A percentile compares a stretch with the other conserved stretches of the same genome.
These are phyloP conservation scores for Philereme vetulata DNA, from an alignment of 2,888 invertebrate species.

Conservation along the genomic window DNA sequence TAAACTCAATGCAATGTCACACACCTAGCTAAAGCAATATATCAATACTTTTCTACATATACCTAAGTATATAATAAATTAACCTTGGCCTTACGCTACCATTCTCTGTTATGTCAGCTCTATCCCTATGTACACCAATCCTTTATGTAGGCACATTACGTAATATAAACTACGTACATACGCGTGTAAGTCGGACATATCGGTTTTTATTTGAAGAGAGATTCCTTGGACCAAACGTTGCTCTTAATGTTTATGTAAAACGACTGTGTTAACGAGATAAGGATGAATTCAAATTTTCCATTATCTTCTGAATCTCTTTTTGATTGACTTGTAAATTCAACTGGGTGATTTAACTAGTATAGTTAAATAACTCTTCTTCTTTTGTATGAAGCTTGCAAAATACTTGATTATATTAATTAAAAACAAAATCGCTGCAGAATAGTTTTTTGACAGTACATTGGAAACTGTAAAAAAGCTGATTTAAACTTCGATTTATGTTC, in stretches of 20 bases:
- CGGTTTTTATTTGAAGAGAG: constrained; percentile 6
- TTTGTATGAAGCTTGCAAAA: too few species aligned
- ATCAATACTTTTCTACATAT: constrained; percentile 21
- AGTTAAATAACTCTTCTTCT: too few species aligned
- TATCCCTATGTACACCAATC: constrained; percentile 14
- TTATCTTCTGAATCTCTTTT: background rate
- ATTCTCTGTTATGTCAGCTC: constrained; percentile 13
- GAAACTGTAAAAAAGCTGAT: too few species aligned
- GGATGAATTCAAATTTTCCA: background rate
- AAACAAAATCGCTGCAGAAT: too few species aligned
- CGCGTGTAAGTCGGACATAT: constrained; percentile 11
- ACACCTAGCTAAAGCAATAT: constrained; percentile 11
- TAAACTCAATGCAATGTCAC: constrained; percentile 16
- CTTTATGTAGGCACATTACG: constrained; percentile 4
- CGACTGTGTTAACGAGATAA: constrained; percentile 2
- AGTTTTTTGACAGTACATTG: too few species aligned
- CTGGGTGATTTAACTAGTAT: too few species aligned
- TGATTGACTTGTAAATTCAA: too few species aligned
- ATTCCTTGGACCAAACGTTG: background rate
- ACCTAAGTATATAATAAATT: background rate
- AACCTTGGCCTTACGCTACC: constrained; percentile 21
- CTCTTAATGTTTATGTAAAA: background rate
- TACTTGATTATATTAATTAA: too few species aligned
- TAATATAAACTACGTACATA: constrained; percentile 6
- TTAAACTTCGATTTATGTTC: too few species aligned